phyloP scores from a whole-genome alignment of 1,140 invertebrate genomes.

The Bombus sylvicola region DNA sequence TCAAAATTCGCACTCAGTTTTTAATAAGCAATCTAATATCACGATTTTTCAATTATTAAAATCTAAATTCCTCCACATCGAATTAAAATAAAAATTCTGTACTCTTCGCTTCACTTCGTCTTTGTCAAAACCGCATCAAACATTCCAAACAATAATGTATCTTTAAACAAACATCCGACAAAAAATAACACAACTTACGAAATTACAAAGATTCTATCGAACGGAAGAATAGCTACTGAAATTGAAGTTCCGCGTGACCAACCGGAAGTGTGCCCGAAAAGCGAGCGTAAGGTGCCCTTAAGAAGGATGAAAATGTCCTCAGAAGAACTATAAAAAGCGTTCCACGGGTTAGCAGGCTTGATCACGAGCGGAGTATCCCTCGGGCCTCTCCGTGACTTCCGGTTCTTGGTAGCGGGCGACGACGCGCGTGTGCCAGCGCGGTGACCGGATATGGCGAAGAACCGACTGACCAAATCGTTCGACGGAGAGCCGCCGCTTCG shows the following conservation, averaged over 20 bases:
- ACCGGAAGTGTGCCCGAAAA: conserved; percentile 43
- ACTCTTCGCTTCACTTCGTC: too few relatives aligned
- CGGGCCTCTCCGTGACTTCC: conserved; percentile 74
- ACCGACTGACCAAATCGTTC: conserved; percentile 65
- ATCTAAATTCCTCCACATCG: not conserved
- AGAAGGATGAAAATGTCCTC: conserved; percentile 26
- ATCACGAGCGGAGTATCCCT: conserved; percentile 41
- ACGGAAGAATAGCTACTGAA: too few relatives aligned
- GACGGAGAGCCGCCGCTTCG: conserved; percentile 41
- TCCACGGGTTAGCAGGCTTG: not conserved
- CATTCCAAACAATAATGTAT: not conserved
- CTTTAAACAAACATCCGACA: not conserved
- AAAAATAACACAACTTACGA: not conserved
- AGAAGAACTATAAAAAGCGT: conserved; percentile 18
- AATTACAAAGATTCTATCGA: not conserved
- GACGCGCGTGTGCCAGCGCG: conserved; percentile 49
- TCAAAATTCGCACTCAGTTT: not conserved
- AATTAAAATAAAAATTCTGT: not conserved
- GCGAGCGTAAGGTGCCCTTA: not conserved
- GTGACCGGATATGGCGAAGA: conserved; percentile 78
- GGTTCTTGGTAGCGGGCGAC: conserved; percentile 50
- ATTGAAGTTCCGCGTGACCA: not conserved
- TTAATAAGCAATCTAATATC: not conserved
- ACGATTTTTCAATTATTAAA: not conserved
- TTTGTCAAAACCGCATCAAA: not conserved